Percentiles rank a stretch among this genome's conserved stretches.
Conservation (phyloP, 2,797 vertebrate genomes). For the Melanotaenia nigrans region DNA sequence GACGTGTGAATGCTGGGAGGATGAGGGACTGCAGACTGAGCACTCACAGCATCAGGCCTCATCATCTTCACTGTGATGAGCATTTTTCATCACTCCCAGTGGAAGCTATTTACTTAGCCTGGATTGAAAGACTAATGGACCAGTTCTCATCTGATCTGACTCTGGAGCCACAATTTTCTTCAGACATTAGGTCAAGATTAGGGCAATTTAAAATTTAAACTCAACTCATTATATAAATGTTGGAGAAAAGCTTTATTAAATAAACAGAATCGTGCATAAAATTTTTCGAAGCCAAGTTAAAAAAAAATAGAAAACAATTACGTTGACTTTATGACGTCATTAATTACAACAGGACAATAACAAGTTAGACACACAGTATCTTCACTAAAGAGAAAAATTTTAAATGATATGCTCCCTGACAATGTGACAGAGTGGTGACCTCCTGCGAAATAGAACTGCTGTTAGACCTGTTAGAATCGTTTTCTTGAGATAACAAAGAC, state of each 20-base stretch:
- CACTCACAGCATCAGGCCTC: constrained; percentile 62
- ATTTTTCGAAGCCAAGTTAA: constrained; percentile 16
- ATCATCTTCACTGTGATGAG: constrained; percentile 75
- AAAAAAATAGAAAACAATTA: constrained; percentile 7
- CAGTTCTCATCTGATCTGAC: constrained; percentile 14
- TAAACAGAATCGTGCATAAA: constrained; percentile 19
- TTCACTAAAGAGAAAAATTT: constrained; percentile 27
- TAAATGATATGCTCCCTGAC: too few relatives aligned
- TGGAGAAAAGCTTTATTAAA: constrained; percentile 12
- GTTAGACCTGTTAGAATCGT: background rate
- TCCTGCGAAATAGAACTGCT: background rate
- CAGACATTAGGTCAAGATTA: constrained; percentile 31
- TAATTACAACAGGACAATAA: constrained; percentile 21
- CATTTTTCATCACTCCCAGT: constrained; percentile 66
- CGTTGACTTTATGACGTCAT: background rate
- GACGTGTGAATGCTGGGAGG: constrained; percentile 72
- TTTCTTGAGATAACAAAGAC: too few relatives aligned
- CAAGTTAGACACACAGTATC: constrained; percentile 26
- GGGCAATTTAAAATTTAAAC: constrained; percentile 29
- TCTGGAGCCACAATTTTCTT: constrained; percentile 46
- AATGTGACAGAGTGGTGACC: background rate
- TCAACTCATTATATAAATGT: constrained; percentile 21
- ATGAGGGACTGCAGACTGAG: constrained; percentile 58
- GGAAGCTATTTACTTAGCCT: constrained; percentile 64
- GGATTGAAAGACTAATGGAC: constrained; percentile 56